phyloP scores from a whole-genome alignment of 2,113 vertebrate genomes.

The Zosterops japonicus region DNA sequence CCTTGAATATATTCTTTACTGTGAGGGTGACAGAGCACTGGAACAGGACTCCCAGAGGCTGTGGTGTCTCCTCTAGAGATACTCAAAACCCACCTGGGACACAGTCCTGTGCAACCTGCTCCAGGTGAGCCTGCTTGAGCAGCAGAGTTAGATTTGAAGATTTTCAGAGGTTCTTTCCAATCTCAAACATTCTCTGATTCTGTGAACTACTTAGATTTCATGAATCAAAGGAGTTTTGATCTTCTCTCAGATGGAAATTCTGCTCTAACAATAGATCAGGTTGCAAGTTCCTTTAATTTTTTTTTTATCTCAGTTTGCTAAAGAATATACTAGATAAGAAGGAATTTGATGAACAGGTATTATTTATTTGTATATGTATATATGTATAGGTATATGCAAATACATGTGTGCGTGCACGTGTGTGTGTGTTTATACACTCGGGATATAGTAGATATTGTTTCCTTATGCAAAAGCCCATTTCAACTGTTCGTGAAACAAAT shows the following conservation, averaged over 20 bases:
- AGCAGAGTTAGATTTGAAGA: neutral
- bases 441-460: neutral
- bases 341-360: neutral
- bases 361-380: neutral
- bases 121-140: neutral
- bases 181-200: neutral
- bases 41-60: neutral
- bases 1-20: neutral
- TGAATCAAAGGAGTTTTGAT: neutral
- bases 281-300: neutral
- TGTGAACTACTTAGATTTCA: neutral
- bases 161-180: neutral
- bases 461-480: neutral
- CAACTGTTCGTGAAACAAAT: neutral
- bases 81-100: neutral
- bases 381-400: neutral
- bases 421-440: neutral
- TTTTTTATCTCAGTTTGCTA: neutral
- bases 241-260: neutral
- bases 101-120: neutral
- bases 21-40: neutral
- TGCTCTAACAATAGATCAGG: neutral
- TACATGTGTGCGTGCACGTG: too few species aligned
- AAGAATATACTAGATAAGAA: neutral
- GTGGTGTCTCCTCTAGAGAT: neutral